Percentiles rank a stretch among this genome's conserved stretches.
Conservation (phyloP, 2,797 vertebrate species). For the Helicolenus hilgendorfi region DNA sequence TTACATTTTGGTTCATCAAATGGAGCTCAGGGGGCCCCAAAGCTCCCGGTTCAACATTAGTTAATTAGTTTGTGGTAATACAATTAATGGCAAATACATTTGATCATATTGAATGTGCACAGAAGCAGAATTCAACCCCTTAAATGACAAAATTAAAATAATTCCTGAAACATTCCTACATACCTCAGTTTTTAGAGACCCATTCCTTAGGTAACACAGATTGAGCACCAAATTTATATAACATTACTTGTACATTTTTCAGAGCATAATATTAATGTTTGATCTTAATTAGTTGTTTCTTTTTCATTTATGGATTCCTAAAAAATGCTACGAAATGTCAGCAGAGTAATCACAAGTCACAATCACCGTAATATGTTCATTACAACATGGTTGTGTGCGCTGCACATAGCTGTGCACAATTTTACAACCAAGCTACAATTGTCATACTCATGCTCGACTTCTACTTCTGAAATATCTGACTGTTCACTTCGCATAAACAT, state of each 20-base stretch:
- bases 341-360: too few species aligned
- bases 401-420: not conserved
- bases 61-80: not conserved
- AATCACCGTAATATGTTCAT: not conserved
- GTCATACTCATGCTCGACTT: not conserved
- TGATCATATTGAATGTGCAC: not conserved
- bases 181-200: too few species aligned
- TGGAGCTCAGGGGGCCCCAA: not conserved
- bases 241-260: too few species aligned
- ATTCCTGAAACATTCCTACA: not conserved
- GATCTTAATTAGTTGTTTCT: too few species aligned
- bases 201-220: too few species aligned
- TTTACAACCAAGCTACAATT: not conserved
- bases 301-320: too few species aligned
- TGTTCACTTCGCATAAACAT: not conserved
- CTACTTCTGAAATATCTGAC: not conserved
- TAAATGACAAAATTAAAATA: not conserved
- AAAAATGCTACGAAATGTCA: too few species aligned
- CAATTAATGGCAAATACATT: not conserved
- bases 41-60: not conserved
- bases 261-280: too few species aligned
- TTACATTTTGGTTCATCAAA: not conserved
- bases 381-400: not conserved
- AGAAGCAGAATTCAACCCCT: not conserved
- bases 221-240: too few species aligned